Percentiles rank a stretch among this genome's conserved stretches.
phyloP scores from a whole-genome alignment of 2,113 vertebrate species.

The Tychaedon coryphoeus region DNA sequence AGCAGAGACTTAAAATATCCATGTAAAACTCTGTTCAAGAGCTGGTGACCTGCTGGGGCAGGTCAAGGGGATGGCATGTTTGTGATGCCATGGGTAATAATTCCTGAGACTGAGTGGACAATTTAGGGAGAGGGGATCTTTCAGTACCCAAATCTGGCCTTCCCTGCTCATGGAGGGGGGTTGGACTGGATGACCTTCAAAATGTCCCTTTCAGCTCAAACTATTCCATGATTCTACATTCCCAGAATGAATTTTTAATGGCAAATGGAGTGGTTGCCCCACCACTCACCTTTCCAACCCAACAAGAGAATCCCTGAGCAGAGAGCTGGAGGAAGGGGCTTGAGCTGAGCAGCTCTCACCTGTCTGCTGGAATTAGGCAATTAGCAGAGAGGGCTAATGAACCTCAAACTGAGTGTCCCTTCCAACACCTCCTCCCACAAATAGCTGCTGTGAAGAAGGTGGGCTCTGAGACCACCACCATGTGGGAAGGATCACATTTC shows the following conservation, averaged over 20 bases:
- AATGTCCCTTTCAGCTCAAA: background rate
- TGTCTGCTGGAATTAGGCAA: background rate
- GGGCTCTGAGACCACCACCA: background rate
- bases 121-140: background rate
- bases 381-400: background rate
- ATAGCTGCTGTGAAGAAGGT: background rate
- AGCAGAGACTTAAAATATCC: background rate
- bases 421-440: background rate
- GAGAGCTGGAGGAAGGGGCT: background rate
- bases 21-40: background rate
- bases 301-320: rapidly evolving
- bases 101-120: background rate
- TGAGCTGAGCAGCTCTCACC: background rate
- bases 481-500: background rate
- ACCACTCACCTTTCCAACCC: background rate
- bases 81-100: rapidly evolving
- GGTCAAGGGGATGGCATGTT: background rate
- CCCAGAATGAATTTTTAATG: background rate
- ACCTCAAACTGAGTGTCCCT: background rate
- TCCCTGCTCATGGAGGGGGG: background rate
- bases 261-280: background rate
- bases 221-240: rapidly evolving
- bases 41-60: background rate
- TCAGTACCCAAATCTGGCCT: rapidly evolving
- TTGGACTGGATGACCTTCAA: background rate